Conservation (phyloP, 1,140 invertebrate genomes). For the Diabrotica virgifera region DNA sequence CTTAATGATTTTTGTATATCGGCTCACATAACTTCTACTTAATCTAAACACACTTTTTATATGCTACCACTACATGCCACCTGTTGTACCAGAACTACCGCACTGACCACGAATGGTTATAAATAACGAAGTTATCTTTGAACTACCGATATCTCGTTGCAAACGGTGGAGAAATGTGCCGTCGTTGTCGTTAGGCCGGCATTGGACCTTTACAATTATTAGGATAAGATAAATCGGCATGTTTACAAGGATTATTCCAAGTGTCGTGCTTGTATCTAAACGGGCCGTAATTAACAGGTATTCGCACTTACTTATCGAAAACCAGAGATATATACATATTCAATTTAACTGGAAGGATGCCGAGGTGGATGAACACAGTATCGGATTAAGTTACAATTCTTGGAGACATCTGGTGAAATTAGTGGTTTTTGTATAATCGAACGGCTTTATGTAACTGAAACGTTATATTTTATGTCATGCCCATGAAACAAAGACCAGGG, state of each 20-base stretch:
- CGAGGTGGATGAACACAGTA: too few relatives aligned
- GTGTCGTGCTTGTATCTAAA: conserved; percentile 23
- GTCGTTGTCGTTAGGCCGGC: background rate
- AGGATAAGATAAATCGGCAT: conserved; percentile 36
- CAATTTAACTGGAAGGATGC: background rate
- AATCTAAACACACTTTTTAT: conserved; percentile 3
- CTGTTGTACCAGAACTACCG: background rate
- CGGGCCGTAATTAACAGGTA: conserved; percentile 22
- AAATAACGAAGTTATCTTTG: conserved; percentile 1
- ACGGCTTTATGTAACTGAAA: too few relatives aligned
- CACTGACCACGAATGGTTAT: background rate
- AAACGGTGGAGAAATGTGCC: background rate
- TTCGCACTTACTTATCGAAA: conserved; percentile 26
- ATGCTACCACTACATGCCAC: background rate
- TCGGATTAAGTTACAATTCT: too few relatives aligned
- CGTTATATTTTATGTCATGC: too few relatives aligned
- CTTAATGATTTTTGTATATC: too few relatives aligned
- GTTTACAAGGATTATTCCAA: conserved; percentile 33
- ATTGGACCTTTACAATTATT: conserved; percentile 13
- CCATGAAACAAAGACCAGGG: too few relatives aligned
- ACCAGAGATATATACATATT: background rate
- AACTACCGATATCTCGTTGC: background rate
- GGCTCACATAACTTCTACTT: background rate
- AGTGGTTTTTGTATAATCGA: too few relatives aligned
- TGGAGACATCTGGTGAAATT: too few relatives aligned